phyloP scores from a whole-genome alignment of 2,113 vertebrate genomes.

The Epinephelus lanceolatus region DNA sequence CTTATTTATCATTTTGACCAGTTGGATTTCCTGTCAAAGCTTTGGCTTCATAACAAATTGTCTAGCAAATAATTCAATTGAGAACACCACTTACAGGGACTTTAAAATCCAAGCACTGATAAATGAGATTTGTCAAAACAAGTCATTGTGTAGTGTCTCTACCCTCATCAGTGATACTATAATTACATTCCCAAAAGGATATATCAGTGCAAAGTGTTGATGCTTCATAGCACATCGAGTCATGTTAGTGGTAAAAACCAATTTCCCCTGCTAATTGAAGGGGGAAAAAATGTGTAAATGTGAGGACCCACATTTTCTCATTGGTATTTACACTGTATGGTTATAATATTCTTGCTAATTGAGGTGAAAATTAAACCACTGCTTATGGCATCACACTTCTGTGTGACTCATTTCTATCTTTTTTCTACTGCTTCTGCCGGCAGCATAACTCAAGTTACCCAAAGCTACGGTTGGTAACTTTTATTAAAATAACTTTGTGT shows the following conservation, averaged over 20 bases:
- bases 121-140: slow-evolving; percentile 33
- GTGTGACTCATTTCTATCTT: slow-evolving; percentile 3
- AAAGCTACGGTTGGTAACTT: too few relatives aligned
- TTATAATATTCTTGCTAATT: slow-evolving; percentile 28
- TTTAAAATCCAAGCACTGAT: slow-evolving; percentile 30
- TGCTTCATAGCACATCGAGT: slow-evolving; percentile 24
- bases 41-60: slow-evolving; percentile 42
- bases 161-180: slow-evolving; percentile 17
- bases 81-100: slow-evolving; percentile 11
- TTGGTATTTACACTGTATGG: slow-evolving; percentile 1
- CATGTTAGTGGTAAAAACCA: slow-evolving; percentile 26
- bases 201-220: slow-evolving; percentile 39
- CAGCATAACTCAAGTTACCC: neutral
- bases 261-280: slow-evolving; percentile 40
- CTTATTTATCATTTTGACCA: slow-evolving; percentile 36
- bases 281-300: slow-evolving; percentile 9
- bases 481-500: too few relatives aligned
- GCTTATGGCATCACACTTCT: neutral
- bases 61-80: slow-evolving; percentile 14
- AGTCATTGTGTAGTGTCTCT: slow-evolving; percentile 12
- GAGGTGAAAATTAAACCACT: slow-evolving; percentile 22
- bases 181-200: slow-evolving; percentile 42
- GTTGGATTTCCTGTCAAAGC: slow-evolving; percentile 32
- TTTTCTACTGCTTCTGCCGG: neutral
- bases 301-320: slow-evolving; percentile 16